Evolutionary conservation across 1,140 invertebrate genomes (phyloP), one percentile per base, ranked within the genome.

Genomic region (Mycetomoellerius zeteki): DNA sequence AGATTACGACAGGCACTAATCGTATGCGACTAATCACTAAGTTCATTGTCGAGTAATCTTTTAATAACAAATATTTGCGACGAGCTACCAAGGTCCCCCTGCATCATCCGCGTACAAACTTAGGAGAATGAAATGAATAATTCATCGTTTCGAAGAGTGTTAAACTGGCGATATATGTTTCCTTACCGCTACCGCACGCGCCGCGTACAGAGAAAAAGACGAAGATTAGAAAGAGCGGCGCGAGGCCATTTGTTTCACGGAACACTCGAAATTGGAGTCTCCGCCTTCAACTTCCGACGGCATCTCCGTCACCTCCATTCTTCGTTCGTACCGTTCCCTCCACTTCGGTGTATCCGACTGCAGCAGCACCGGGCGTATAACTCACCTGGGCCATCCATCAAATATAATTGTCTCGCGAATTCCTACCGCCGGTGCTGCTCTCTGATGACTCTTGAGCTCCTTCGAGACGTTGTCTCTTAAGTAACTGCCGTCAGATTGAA

Each of bases 71-170:
- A 86, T 86, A 73, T 84, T 73, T 67, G 52, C 50, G 19, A 24
- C 3, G 71, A 75, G 8, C 52, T 75, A 67, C 54, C 24, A 7
- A 21, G 7, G 6, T 33, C 8, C 12, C n/a, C 56, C 4, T n/a
- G 27, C 47, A 12, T 62, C 62, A 33, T 84, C 62, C 43, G 21
- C 64, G 77, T 76, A 86, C 91, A 89, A 93, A 92, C 90, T 88
- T 78, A 81, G 60, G 84, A 72, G 92, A 94, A 94, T 93, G 92
- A 94, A 94, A 94, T 94, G 94, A 94, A 94, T 94, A 91, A 94
- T 94, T 94, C 92, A 94, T 93, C 78, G 78, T 88, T 91, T 73
- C 89, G 75, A 91, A 82, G 89, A 87, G 91, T 86, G 91, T 88
- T 89, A 91, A 92, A 90, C 89, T 76, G 78, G 58, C 21, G 62